Evolutionary conservation across 2,797 vertebrate species (phyloP), one percentile per base, ranked within the genome.

Genomic region (Microctenopoma lineatum): DNA sequence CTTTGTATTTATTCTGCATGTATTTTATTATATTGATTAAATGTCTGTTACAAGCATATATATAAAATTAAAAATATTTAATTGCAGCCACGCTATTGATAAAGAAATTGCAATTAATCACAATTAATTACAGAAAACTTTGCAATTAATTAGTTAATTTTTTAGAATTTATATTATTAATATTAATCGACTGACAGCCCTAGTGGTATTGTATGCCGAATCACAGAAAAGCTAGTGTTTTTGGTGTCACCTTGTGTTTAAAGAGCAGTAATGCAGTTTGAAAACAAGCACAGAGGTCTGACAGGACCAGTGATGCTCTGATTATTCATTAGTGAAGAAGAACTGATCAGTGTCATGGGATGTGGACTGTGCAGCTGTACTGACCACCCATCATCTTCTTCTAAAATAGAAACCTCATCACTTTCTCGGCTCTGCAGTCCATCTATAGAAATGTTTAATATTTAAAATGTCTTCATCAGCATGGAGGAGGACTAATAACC

Each of bases 381-480:
- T 70, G 75, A 66, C 66, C 64, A 66, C 46, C 57, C 7, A 60
- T 77, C 57, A 66, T 63, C 36, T 27, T n/a, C 63, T 38, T 67
- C 70, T 59, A 68, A 79, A 86, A 86, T 84, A 81, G 82, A 83
- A 73, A 54, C 51, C 15, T 52, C 13, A 79, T 88, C 73, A 12
- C 47, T 74, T 66, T 67, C 50, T 48, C 57, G 15, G 50, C 48
- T 60, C 61, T 27, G 36, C 54, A n/a, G 48, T 70, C 66, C 80
- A 42, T 70, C 61, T 81, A 80, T 84, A 84, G 82, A 61, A 32
- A 21, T 16, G 32, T 55, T 85, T 34, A 86, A 85, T 88, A 82
- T 86, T 84, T 88, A 84, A 88, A 83, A 75, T 5, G 21, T 84
- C 79, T 62, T 76, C 75, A 79, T 84, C 73, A 76, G 39, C 74